Evolutionary conservation across 2,113 vertebrate genomes (phyloP), one percentile per base, ranked within the genome.

Genomic region (Forbesichthys papilliferus): DNA sequence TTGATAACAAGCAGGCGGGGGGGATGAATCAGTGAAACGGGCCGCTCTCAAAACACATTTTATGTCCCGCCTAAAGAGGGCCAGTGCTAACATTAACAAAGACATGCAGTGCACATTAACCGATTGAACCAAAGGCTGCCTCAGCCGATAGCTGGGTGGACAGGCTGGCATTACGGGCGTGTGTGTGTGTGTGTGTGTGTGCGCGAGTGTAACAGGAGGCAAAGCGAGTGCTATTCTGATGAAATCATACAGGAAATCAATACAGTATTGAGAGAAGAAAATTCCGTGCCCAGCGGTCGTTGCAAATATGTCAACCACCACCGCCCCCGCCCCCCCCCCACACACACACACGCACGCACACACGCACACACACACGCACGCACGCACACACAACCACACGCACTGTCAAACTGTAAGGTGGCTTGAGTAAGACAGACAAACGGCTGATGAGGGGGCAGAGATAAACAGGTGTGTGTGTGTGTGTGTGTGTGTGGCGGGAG

Each of bases 221-320:
- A 90, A 92, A 84, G 84, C 89, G 84, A 91, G 93, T 95, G 94
- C 94, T 93, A 95, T 91, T 91, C 86, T 95, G 95, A 96, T 96
- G 95, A 95, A 94, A 93, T 94, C 94, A 94, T 91, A 93, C 90
- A 94, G 94, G 91, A 95, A 96, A 96, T 96, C 95, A 94, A 95
- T 96, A 89, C 91, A 77, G 87, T 94, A 95, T 92, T 92, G 92
- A 93, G 80, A 87, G 88, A 75, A 91, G 90, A 93, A 92, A 86
- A 88, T 80, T 83, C 88, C 89, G 83, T 80, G 84, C 86, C 89
- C 86, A 88, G 77, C 86, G 85, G 92, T 83, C 80, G 87, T 33
- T 88, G 84, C 84, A 84, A 80, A 86, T 18, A 3, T 18, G 10
- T n/a, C 27, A 27, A 47, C 36, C 3, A 16, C 16, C 16, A 16